Evolutionary conservation across 1,140 invertebrate genomes (phyloP), one percentile per base, ranked within the genome.

Genomic region (Trypoxylus dichotomus): DNA sequence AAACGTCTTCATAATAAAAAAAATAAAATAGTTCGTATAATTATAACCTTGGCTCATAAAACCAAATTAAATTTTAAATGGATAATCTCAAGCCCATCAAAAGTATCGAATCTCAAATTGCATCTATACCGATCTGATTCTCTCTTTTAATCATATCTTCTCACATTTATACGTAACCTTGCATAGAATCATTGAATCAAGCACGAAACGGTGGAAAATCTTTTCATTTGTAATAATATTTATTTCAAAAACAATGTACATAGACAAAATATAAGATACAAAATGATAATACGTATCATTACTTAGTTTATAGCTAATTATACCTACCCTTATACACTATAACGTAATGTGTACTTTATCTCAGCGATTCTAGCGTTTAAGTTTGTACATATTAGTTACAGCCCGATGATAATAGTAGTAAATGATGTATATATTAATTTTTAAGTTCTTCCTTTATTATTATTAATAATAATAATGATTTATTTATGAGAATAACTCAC

Each of bases 381-480:
- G 74, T 75, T 47, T 75, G 74, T 75, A 75, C 15, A 75, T 75
- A 75, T 75, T 75, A 75, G 74, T 74, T 74, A 42, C 32, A 37
- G 1, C 21, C 21, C 32, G 32, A 24, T 15, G 27, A 27, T 29
- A 68, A 25, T 32, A 32, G 32, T 32, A 32, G 7, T 32, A 32
- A 32, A 32, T 2, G 60, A 68, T 75, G 74, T 75, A 75, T 29
- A 75, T 75, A 75, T 74, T 74, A 74, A 19, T n/a, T 27, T 32
- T 37, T 74, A 74, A 41, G 72, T 74, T 74, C 72, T 68, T 32
- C 32, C 32, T 54, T 19, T 68, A 68, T 68, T 54, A 54, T 54
- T 54, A 54, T 6, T 19, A 32, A 68, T 68, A 11, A 19, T 68
- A n/a, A n/a, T n/a, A n/a, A n/a, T n/a, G n/a, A n/a, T n/a, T n/a